These are phyloP conservation scores for Synergus itoensis DNA, from an alignment of 2,888 invertebrate species.

Conservation along the genomic window DNA sequence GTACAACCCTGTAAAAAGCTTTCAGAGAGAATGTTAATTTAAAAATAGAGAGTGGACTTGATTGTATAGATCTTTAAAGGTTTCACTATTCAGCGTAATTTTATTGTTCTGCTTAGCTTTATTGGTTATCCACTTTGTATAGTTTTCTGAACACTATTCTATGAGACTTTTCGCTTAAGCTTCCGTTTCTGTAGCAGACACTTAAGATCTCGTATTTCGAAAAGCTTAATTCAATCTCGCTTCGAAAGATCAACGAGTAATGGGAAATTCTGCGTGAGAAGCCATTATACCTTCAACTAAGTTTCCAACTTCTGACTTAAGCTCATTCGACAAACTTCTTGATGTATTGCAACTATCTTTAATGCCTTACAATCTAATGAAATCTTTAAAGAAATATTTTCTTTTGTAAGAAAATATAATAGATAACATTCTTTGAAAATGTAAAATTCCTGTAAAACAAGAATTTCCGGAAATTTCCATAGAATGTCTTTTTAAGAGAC, in stretches of 20 bases:
- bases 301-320: slow-evolving; percentile 24
- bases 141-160: neutral
- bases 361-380: neutral
- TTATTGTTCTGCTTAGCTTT: neutral
- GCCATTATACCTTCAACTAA: slow-evolving; percentile 18
- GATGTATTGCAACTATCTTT: neutral
- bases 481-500: neutral
- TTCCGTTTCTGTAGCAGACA: slow-evolving; percentile 23
- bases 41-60: neutral
- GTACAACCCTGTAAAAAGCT: too few relatives aligned
- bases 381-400: too few relatives aligned
- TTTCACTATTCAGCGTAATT: neutral
- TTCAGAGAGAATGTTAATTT: neutral
- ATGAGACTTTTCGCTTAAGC: slow-evolving; percentile 10
- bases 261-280: neutral
- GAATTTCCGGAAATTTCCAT: too few relatives aligned
- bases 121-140: neutral
- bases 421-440: too few relatives aligned
- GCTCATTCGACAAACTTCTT: slow-evolving; percentile 7
- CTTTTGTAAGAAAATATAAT: too few relatives aligned
- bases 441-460: too few relatives aligned
- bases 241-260: slow-evolving; percentile 24
- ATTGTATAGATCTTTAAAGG: neutral
- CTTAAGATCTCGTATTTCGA: slow-evolving; percentile 19
- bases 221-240: slow-evolving; percentile 7